Evolutionary conservation across 2,797 vertebrate genomes (phyloP).

Genomic region (Merluccius polli): DNA sequence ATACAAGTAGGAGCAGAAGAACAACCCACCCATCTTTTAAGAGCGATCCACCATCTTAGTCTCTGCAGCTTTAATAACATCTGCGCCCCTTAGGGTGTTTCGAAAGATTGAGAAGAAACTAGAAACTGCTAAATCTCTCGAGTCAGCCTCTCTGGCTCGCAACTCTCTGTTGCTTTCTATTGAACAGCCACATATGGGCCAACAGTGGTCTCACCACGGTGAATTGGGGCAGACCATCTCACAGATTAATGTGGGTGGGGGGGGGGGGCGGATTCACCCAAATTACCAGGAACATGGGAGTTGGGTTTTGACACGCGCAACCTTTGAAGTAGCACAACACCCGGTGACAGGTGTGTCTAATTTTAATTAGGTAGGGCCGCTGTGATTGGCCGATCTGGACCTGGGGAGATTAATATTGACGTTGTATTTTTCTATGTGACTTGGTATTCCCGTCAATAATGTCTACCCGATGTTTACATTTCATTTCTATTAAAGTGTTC

Average conservation of each 20-base stretch:
- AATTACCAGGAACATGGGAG: conserved; percentile 1
- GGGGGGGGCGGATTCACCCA: background rate
- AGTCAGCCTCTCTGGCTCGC: background rate
- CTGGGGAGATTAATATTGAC: background rate
- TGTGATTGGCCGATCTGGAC: background rate
- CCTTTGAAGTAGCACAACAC: background rate
- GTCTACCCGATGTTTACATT: background rate
- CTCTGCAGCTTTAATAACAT: background rate
- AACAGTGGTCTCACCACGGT: background rate
- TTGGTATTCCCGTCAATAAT: background rate
- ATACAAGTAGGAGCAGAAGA: no score
- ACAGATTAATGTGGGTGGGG: background rate
- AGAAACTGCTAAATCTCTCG: background rate
- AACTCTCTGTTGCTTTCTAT: background rate
- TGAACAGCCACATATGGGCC: background rate
- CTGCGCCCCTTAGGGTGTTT: background rate
- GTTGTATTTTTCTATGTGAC: background rate
- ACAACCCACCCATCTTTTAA: background rate
- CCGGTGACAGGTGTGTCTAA: background rate
- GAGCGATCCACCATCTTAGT: background rate
- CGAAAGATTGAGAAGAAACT: background rate
- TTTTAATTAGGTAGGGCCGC: background rate
- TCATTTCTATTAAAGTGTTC: background rate
- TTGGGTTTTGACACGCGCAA: background rate
- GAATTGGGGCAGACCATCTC: background rate